phyloP scores from a whole-genome alignment of 2,113 vertebrate species.

The Odontesthes bonariensis region DNA sequence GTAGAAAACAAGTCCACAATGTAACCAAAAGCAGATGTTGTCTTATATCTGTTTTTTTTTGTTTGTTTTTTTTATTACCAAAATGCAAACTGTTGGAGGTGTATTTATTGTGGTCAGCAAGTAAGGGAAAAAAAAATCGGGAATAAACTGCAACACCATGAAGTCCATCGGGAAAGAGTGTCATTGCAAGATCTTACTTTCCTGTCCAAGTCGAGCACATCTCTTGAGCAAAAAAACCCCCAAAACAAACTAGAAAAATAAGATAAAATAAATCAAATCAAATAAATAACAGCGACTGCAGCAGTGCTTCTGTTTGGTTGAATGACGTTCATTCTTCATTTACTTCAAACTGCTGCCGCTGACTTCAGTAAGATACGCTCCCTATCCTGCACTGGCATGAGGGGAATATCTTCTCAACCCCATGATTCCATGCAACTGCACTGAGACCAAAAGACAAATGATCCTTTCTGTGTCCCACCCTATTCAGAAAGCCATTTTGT shows the following conservation, averaged over 20 bases:
- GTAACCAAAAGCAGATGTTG: neutral
- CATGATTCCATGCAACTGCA: slow-evolving; percentile 60
- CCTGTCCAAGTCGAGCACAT: neutral
- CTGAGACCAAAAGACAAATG: slow-evolving; percentile 77
- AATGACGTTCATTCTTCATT: slow-evolving; percentile 22
- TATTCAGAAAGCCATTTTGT: slow-evolving; percentile 77
- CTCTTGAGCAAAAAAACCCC: too few relatives aligned
- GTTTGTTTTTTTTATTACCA: neutral
- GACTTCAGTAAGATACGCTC: slow-evolving; percentile 34
- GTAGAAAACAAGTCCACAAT: neutral
- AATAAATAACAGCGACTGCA: neutral
- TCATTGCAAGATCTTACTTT: neutral
- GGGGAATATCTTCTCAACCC: slow-evolving; percentile 57
- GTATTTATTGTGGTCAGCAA: neutral
- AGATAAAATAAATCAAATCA: neutral
- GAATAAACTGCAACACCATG: neutral
- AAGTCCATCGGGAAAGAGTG: neutral
- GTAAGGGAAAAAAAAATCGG: neutral
- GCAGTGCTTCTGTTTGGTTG: neutral
- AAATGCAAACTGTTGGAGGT: neutral
- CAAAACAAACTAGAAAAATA: too few relatives aligned
- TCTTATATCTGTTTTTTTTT: neutral
- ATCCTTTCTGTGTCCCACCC: slow-evolving; percentile 67
- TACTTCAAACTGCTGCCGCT: slow-evolving; percentile 31
- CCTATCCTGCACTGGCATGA: slow-evolving; percentile 25